phyloP scores from a whole-genome alignment of 2,113 vertebrate genomes.

The Caranx ignobilis region DNA sequence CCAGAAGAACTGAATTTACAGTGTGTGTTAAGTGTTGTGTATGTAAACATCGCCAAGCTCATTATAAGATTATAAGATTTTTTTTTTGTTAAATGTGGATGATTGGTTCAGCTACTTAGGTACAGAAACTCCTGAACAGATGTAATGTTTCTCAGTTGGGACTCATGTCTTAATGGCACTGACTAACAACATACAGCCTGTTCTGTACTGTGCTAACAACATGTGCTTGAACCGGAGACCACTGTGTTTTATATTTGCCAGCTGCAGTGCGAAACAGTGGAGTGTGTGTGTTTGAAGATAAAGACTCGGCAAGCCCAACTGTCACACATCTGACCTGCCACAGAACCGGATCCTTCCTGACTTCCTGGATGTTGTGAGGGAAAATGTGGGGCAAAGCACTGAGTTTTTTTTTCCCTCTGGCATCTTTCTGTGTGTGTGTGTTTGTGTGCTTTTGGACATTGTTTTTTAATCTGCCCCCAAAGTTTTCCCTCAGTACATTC shows the following conservation, averaged over 20 bases:
- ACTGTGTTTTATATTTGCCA: slow-evolving; percentile 26
- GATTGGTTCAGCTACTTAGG: not conserved
- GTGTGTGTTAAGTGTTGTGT: not conserved
- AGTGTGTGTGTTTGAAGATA: slow-evolving; percentile 31
- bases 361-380: not conserved
- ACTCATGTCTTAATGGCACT: slow-evolving; percentile 34
- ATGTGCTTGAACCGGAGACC: not conserved
- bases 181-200: slow-evolving; percentile 41
- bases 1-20: not conserved
- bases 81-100: slow-evolving; percentile 2
- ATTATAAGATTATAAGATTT: not conserved
- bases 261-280: not conserved
- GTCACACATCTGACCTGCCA: slow-evolving; percentile 16
- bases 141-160: slow-evolving; percentile 26
- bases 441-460: slow-evolving; percentile 14
- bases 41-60: not conserved
- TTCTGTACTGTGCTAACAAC: slow-evolving; percentile 28
- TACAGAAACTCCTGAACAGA: slow-evolving; percentile 15
- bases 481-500: slow-evolving; percentile 52
- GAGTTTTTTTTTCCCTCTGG: not conserved
- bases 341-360: not conserved
- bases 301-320: not conserved
- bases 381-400: slow-evolving; percentile 12
- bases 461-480: slow-evolving; percentile 32
- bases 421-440: not conserved